Evolutionary conservation across 2,888 invertebrate genomes (phyloP).

Genomic region (Stenotaenia linearis): DNA sequence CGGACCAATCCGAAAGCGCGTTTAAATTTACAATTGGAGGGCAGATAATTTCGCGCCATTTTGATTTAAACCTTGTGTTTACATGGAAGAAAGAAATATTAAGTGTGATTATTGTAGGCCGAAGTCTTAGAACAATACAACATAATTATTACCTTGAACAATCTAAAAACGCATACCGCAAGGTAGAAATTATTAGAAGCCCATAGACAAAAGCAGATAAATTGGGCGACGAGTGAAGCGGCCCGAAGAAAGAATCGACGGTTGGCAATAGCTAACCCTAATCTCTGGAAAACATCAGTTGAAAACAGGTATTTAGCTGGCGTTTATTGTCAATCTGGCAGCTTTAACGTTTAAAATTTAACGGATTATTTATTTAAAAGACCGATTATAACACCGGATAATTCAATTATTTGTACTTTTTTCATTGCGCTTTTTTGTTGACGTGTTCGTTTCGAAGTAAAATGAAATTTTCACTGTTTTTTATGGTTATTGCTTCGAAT

Average conservation of each 20-base stretch:
- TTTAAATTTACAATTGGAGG: constrained; percentile 12
- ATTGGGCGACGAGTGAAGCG: neutral
- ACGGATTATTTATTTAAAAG: neutral
- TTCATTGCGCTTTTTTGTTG: neutral
- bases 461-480: neutral
- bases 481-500: neutral
- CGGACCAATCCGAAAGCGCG: neutral
- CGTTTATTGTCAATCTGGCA: neutral
- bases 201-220: neutral
- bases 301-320: neutral
- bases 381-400: neutral
- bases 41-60: constrained; percentile 31
- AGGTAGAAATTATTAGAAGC: neutral
- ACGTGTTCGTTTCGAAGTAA: neutral
- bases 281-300: neutral
- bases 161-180: neutral
- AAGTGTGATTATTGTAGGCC: neutral
- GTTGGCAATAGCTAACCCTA: constrained; percentile 23
- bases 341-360: neutral
- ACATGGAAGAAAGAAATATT: constrained; percentile 3
- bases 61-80: constrained; percentile 31
- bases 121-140: neutral
- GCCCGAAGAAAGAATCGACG: constrained; percentile 26
- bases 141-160: neutral
- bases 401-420: neutral